Conservation (phyloP, 2,113 vertebrate genomes). For the Aptenodytes patagonicus region DNA sequence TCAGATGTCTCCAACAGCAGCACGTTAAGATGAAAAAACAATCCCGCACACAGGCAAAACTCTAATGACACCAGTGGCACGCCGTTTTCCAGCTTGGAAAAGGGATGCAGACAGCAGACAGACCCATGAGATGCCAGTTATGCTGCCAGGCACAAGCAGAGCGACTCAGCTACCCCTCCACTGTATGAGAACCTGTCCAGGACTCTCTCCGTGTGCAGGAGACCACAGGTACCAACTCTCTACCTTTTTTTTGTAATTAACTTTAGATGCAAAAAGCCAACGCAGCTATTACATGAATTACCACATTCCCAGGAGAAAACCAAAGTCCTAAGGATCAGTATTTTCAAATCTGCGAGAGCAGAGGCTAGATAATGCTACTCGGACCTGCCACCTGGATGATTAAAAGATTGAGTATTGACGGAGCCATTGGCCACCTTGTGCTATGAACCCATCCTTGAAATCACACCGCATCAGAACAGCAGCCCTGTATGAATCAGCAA, state of each 20-base stretch:
- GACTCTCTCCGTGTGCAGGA: accelerated
- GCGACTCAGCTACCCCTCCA: neutral
- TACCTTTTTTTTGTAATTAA: neutral
- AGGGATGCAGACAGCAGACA: neutral
- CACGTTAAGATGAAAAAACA: neutral
- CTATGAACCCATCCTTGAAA: neutral
- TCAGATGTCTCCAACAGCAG: neutral
- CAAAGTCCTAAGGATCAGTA: neutral
- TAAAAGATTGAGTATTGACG: neutral
- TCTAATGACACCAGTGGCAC: neutral
- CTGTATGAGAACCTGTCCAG: neutral
- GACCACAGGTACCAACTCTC: neutral
- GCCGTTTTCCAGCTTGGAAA: neutral
- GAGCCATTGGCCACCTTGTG: neutral
- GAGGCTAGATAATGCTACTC: neutral
- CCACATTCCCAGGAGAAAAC: neutral
- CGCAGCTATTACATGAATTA: accelerated
- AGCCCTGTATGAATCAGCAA: neutral
- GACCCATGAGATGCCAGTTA: neutral
- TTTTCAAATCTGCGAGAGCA: neutral
- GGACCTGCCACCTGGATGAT: neutral
- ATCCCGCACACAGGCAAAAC: accelerated
- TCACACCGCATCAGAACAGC: neutral
- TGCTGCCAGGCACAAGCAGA: neutral
- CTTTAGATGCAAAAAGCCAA: neutral